Evolutionary conservation across 2,888 invertebrate species (phyloP).

Genomic region (Drosophila tanythrix): DNA sequence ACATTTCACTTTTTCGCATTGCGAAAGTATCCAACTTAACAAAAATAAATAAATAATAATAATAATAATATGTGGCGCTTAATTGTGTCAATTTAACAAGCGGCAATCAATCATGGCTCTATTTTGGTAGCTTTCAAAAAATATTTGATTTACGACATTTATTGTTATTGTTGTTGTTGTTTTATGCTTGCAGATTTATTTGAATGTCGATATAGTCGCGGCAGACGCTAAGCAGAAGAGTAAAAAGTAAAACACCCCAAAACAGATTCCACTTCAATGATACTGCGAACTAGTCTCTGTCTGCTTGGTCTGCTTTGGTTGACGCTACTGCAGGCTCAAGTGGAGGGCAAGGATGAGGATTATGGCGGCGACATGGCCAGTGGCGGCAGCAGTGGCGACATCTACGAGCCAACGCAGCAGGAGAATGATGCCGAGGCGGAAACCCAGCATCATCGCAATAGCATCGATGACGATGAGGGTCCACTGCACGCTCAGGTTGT

Average conservation of each 20-base stretch:
- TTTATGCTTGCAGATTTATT: constrained; percentile 47
- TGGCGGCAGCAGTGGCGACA: constrained; percentile 51
- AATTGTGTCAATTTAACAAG: constrained; percentile 70
- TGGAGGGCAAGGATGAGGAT: constrained; percentile 47
- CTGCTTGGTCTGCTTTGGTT: constrained; percentile 46
- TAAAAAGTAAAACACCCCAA: constrained; percentile 5
- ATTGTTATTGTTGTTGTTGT: constrained; percentile 9
- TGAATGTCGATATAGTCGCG: constrained; percentile 27
- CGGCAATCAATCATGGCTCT: constrained; percentile 57
- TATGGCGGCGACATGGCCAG: constrained; percentile 25
- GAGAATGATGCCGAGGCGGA: constrained; percentile 67
- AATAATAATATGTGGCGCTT: constrained; percentile 57
- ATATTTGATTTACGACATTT: constrained; percentile 45
- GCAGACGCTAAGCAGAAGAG: constrained; percentile 11
- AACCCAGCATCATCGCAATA: constrained; percentile 57
- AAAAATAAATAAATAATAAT: constrained; percentile 35
- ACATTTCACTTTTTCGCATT: constrained; percentile 73
- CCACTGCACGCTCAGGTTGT: constrained; percentile 27
- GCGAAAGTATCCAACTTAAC: constrained; percentile 69
- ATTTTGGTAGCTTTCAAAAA: constrained; percentile 63
- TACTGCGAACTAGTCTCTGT: constrained; percentile 60
- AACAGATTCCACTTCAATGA: constrained; percentile 47
- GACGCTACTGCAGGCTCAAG: constrained; percentile 33
- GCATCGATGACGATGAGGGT: constrained; percentile 50
- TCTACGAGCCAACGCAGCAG: constrained; percentile 71